Evolutionary conservation across 2,888 invertebrate genomes (phyloP).

Genomic region (Stenolophus ochropezus): DNA sequence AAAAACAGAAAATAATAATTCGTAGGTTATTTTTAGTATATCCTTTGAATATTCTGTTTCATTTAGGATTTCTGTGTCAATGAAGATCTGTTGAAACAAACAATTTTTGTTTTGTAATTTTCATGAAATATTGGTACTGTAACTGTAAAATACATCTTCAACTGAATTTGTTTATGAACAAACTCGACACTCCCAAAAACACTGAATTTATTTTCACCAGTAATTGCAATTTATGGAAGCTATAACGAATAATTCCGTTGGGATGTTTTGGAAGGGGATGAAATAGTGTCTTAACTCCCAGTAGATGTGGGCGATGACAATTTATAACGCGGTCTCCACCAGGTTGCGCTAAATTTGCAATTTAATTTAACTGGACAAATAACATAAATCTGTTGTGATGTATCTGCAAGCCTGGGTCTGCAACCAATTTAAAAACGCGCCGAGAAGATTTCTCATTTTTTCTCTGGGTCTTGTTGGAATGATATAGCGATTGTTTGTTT

Average conservation of each 20-base stretch:
- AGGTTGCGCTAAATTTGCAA: constrained; percentile 47
- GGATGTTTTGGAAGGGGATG: neutral
- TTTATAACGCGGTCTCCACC: neutral
- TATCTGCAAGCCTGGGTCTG: constrained; percentile 15
- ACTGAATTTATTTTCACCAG: neutral
- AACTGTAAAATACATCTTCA: too few relatives aligned
- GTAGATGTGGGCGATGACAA: constrained; percentile 17
- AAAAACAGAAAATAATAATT: too few relatives aligned
- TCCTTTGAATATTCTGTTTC: too few relatives aligned
- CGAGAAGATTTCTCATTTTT: constrained; percentile 32
- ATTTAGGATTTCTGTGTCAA: too few relatives aligned
- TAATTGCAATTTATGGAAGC: neutral
- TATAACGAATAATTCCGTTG: neutral
- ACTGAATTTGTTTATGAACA: too few relatives aligned
- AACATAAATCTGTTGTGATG: constrained; percentile 48
- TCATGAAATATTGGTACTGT: too few relatives aligned
- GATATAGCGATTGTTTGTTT: constrained; percentile 38
- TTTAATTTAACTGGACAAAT: constrained; percentile 50
- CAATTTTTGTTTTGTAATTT: too few relatives aligned
- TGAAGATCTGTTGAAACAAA: too few relatives aligned
- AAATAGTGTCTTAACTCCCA: neutral
- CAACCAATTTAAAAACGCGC: constrained; percentile 25
- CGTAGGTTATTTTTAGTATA: too few relatives aligned
- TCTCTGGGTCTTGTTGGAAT: constrained; percentile 19
- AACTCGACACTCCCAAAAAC: neutral